Base-by-base conservation (phyloP, 1,140 invertebrate genomes). In the Aradophagus sp. region DNA sequence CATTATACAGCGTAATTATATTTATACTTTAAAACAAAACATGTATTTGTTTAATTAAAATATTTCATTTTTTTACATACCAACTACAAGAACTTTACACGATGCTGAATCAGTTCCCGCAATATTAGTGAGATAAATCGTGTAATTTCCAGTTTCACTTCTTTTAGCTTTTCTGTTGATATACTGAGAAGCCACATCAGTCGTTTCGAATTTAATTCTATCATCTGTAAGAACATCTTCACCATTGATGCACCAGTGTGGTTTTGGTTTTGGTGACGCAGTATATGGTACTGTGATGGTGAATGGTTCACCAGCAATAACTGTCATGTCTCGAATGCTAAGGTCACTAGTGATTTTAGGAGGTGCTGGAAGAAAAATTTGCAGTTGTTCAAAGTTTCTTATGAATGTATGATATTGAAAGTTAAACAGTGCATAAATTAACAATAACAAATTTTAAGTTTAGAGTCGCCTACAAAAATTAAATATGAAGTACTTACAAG, bases 271-370 rank as follows among this genome's bases (percentile, higher is more conserved):
- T 2, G 97, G 97, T 79, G 93, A 94, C 13, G 94, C 97, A 74
- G 88, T 90, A 81, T 93, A 99, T 12, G 97, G 97, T 16, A 99
- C 95, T 8, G 93, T 95, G 56, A 99, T 97, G 61, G 93, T 97
- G 80, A 99, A 97, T 78, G 95, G 94, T 86, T 99, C 95, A 32
- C 97, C 96, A 61, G 95, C 96, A 78, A 97, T 95, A 1, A 97
- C 96, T 16, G 93, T 95, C 89, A 99, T 96, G 77, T 98, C 97
- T 13, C 95, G 88, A 36, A 96, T 95, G 73, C 94, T 94, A 41
- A 97, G 88, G 80, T 97, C 95, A 55, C 93, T 95, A 5, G 95
- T 96, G 73, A 99, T 97, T 86, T 94, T 97, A 0, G 96, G 96
- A 31, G 92, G 90, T 86, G 86, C 87, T 88, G 65, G 23, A 81